These are phyloP conservation scores for Epizoanthus scotinus DNA, from an alignment of 92 coral and sea anemone genomes.

Conservation along the genomic window DNA sequence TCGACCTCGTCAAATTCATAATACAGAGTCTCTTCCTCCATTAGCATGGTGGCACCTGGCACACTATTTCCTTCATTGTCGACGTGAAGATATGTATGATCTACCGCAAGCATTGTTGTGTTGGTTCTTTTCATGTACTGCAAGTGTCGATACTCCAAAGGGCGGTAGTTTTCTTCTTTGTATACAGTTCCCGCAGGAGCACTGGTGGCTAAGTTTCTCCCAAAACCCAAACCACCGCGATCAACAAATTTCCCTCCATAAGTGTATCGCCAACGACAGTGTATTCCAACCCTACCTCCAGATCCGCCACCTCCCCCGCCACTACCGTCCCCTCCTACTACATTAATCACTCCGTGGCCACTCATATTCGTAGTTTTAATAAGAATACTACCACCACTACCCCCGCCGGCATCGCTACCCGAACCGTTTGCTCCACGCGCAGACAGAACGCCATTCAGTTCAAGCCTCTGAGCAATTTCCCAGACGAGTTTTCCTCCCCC, in stretches of 20 bases:
- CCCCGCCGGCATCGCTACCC: conserved; percentile 61
- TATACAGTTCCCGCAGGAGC: conserved; percentile 72
- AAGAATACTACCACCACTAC: conserved; percentile 69
- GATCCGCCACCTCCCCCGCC: conserved; percentile 72
- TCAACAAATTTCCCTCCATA: conserved; percentile 53
- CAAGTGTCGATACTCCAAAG: conserved; percentile 66
- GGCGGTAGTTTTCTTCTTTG: conserved; percentile 60
- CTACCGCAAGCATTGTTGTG: conserved; percentile 56
- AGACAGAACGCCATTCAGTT: conserved; percentile 55
- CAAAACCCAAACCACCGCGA: conserved; percentile 62
- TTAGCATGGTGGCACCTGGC: conserved; percentile 62
- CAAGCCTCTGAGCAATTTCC: conserved; percentile 62
- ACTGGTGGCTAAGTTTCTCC: conserved; percentile 23
- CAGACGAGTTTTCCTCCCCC: conserved; percentile 72
- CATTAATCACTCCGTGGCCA: conserved; percentile 62
- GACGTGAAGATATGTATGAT: conserved; percentile 60
- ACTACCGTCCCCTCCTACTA: conserved; percentile 52
- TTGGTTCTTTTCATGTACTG: conserved; percentile 58
- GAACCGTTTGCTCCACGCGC: conserved; percentile 61
- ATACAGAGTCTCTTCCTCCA: conserved; percentile 52
- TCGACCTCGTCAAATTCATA: conserved; percentile 73
- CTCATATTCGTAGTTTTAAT: conserved; percentile 68
- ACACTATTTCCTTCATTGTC: conserved; percentile 61
- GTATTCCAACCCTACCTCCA: conserved; percentile 72
- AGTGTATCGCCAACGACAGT: conserved; percentile 71